Conservation (phyloP, 2,888 invertebrate genomes). For the Sthenelais limicola region DNA sequence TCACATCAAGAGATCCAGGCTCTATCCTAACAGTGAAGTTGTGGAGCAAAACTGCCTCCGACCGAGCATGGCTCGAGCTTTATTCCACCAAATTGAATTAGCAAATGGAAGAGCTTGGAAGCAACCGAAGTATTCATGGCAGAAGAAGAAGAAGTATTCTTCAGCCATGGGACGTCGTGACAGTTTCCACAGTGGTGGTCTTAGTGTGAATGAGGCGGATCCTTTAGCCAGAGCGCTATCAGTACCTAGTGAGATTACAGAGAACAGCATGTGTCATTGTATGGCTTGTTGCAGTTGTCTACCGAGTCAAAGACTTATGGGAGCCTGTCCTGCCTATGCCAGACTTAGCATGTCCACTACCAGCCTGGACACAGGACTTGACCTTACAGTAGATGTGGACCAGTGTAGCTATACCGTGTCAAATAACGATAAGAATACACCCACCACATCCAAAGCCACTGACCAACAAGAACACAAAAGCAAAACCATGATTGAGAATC, state of each 20-base stretch:
- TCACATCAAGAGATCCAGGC: slow-evolving; percentile 37
- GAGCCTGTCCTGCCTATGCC: slow-evolving; percentile 40
- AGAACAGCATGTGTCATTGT: slow-evolving; percentile 47
- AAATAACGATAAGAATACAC: slow-evolving; percentile 1
- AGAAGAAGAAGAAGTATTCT: slow-evolving; percentile 42
- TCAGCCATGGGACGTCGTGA: not conserved
- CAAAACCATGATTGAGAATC: slow-evolving; percentile 20
- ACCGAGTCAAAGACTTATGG: slow-evolving; percentile 41
- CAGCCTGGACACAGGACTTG: slow-evolving; percentile 47
- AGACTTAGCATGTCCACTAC: slow-evolving; percentile 41
- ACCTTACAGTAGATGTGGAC: not conserved
- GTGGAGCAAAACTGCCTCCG: slow-evolving; percentile 48
- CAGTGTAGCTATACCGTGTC: not conserved
- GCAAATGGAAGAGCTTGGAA: slow-evolving; percentile 12
- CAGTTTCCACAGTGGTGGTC: slow-evolving; percentile 30
- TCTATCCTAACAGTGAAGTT: slow-evolving; percentile 49
- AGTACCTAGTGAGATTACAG: slow-evolving; percentile 36
- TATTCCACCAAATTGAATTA: slow-evolving; percentile 47
- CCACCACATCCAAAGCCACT: not conserved
- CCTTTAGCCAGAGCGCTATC: slow-evolving; percentile 25
- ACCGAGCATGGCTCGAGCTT: slow-evolving; percentile 48
- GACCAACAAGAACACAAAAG: not conserved
- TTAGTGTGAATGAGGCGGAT: slow-evolving; percentile 1
- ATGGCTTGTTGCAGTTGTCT: slow-evolving; percentile 49
- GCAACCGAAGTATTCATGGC: slow-evolving; percentile 39